A percentile compares a stretch with the other conserved stretches of the same genome.
Evolutionary conservation across 2,113 vertebrate species (phyloP).

Genomic region (Rana temporaria): DNA sequence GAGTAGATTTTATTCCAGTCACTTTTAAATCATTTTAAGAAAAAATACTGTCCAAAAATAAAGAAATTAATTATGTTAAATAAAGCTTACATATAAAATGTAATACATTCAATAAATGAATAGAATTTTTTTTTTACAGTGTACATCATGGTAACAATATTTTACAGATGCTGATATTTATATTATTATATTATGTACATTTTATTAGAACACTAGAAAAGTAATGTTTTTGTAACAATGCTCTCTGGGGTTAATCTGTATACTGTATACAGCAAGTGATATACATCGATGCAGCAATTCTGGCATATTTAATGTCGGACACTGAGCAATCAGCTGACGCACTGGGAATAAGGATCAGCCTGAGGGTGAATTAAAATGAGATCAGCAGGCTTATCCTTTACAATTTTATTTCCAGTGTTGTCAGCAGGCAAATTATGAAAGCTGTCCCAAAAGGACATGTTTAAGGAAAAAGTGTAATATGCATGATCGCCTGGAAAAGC

Average conservation of each 20-base stretch:
- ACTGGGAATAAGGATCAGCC: constrained; percentile 20
- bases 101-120: no score
- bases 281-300: background rate
- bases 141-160: no score
- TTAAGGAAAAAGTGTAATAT: constrained; percentile 13
- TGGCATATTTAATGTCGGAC: background rate
- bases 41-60: no score
- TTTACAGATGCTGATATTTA: no score
- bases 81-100: no score
- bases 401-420: background rate
- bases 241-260: background rate
- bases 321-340: constrained; percentile 10
- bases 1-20: no score
- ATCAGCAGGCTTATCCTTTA: background rate
- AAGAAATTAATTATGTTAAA: no score
- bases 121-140: no score
- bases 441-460: constrained; percentile 18
- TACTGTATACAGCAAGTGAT: background rate
- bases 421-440: constrained; percentile 18
- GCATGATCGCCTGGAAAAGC: constrained; percentile 30
- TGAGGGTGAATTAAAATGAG: background rate
- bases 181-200: no score
- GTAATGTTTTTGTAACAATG: no score
- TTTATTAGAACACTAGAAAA: no score
- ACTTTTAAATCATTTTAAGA: no score